Evolutionary conservation across 2,888 invertebrate species (phyloP), one percentile per base, ranked within the genome.

Genomic region (Pterostichus niger): DNA sequence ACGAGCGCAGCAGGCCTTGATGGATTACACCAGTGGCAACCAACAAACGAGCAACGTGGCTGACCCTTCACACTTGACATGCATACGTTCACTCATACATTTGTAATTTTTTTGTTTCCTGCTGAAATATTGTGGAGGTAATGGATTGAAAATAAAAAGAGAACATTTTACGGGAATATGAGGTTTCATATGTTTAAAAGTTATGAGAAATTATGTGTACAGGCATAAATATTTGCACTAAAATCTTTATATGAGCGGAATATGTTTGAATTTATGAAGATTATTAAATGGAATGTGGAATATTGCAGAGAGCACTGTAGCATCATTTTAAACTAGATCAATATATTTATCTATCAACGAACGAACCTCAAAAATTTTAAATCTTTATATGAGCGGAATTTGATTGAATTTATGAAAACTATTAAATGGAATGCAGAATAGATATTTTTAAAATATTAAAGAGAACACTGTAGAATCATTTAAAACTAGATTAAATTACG

Each of bases 1-100:
- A 68, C 68, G 68, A 56, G 56, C 68, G 44, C 68, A 52, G 73
- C 24, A 73, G 49, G 52, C 46, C 44, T 73, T 73, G 73, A 73
- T 73, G 73, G 73, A 73, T 73, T 46, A 68, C 40, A 73, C 44
- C 73, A 73, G 73, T 49, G 33, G 33, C 61, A 31, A 11, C 33
- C 61, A 31, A 61, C 61, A 61, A 33, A 61, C 13, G 61, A 33
- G 61, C 31, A 10, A 33, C 10, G 2, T 6, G 56, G 17, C 56
- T 56, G 56, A 56, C 15, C 56, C 24, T 17, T 56, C 56, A 56
- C 56, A 56, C 56, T 56, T 56, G 56, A 56, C 56, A 56, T 56
- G 17, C 56, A 17, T 17, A 56, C 56, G 17, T 17, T 56, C 56
- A 56, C 56, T 56, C 56, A 56, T 56, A 56, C 56, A 15, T 17